Percentiles rank a stretch among this genome's conserved stretches.
phyloP scores from a whole-genome alignment of 2,888 invertebrate genomes.

The Hyppa rectilinea region DNA sequence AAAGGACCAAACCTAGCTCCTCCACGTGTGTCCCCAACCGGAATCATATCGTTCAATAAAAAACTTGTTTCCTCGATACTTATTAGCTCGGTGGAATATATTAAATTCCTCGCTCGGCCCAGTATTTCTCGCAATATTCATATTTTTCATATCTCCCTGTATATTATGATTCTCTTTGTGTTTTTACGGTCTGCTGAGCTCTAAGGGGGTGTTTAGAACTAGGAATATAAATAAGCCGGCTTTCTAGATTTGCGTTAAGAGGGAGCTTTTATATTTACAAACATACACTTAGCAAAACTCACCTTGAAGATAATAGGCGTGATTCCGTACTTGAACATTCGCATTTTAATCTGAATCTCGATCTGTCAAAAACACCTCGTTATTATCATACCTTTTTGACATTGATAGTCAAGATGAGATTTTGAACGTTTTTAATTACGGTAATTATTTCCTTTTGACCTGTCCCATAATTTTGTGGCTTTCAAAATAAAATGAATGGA shows the following conservation, averaged over 20 bases:
- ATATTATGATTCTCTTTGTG: constrained; percentile 53
- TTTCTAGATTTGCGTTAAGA: constrained; percentile 1
- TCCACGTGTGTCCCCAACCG: constrained; percentile 9
- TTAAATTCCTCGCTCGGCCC: constrained; percentile 60
- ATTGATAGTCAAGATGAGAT: too few relatives aligned
- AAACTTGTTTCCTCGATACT: constrained; percentile 52
- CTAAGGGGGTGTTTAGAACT: constrained; percentile 20
- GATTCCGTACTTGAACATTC: too few relatives aligned
- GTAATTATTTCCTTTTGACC: too few relatives aligned
- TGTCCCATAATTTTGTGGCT: too few relatives aligned
- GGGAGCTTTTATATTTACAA: background rate
- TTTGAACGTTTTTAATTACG: too few relatives aligned
- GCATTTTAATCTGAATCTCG: too few relatives aligned
- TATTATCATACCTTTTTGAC: too few relatives aligned
- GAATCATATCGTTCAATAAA: constrained; percentile 56
- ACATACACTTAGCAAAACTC: too few relatives aligned
- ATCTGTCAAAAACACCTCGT: too few relatives aligned
- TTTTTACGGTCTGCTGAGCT: constrained; percentile 45
- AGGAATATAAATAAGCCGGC: constrained; percentile 8
- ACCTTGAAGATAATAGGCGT: too few relatives aligned
- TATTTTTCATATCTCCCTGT: constrained; percentile 56
- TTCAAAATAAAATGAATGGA: too few relatives aligned
- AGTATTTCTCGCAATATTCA: constrained; percentile 56
- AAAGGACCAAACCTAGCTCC: constrained; percentile 1
- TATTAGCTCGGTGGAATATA: constrained; percentile 61